Evolutionary conservation across 2,113 vertebrate species (phyloP), one percentile per base, ranked within the genome.

Genomic region (Microtus oregoni): DNA sequence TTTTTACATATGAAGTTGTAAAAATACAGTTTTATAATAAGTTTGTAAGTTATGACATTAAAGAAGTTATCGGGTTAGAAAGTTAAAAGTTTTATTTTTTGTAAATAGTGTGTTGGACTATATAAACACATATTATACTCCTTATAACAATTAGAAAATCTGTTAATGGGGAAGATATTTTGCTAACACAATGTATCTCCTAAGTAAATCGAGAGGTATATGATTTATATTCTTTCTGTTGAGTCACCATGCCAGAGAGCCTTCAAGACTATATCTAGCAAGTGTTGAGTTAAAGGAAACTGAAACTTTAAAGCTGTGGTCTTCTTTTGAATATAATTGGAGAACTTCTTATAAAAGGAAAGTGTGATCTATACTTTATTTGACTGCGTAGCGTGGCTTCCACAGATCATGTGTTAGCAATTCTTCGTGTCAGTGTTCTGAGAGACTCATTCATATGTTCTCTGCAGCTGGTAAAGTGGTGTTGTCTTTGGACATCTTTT

Each of bases 111-210:
- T 82, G 26, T 86, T 89, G 11, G 94, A 88, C 77, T 91, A 4
- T 89, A 68, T 1, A 77, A n/a, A 55, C 22, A 67, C 13, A 68
- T 0, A 38, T 76, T 90, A 94, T 86, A 22, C 77, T 87, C 73
- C 88, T 91, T n/a, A 95, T 30, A 95, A 30, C 72, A 72, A 1
- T 44, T 32, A 88, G 32, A 77, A 96, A 89, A 87, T 91, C 24
- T 92, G 7, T 90, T 83, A 6, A 89, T 82, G 65, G 83, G 47
- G 41, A 90, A 17, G 35, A 22, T 94, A 44, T 89, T 88, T 95
- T 96, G 26, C 8, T 32, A 90, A 93, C 91, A 86, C 14, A 81
- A 15, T 75, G 65, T 86, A 77, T 91, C 85, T 77, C n/a, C 47
- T 65, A 72, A 90, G 35, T 6, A 88, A 93, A 65, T 32, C 28